These are phyloP conservation scores for Lynx canadensis DNA, from an alignment of 2,113 vertebrate genomes.

Conservation along the genomic window DNA sequence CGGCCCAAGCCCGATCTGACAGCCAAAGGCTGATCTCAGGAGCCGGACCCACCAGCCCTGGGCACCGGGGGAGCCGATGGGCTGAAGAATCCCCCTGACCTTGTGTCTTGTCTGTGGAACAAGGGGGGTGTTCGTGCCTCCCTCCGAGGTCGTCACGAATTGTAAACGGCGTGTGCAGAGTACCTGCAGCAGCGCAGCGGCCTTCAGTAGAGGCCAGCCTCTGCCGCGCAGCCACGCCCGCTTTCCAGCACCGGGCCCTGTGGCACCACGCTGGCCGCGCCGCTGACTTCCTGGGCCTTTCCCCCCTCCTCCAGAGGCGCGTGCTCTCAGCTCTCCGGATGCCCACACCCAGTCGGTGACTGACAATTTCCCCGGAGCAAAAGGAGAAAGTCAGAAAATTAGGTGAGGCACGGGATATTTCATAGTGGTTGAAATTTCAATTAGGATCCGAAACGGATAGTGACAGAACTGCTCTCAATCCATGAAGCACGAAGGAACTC, in stretches of 20 bases:
- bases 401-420: neutral
- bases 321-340: neutral
- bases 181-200: fast-evolving
- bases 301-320: neutral
- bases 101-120: neutral
- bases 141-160: neutral
- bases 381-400: neutral
- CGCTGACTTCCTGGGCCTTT: neutral
- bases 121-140: fast-evolving
- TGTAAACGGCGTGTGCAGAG: fast-evolving
- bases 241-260: fast-evolving
- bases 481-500: neutral
- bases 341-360: too few species aligned
- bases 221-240: fast-evolving
- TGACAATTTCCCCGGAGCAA: neutral
- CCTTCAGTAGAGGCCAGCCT: neutral
- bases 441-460: neutral
- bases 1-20: fast-evolving
- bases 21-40: too few species aligned
- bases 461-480: neutral
- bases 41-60: neutral
- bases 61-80: neutral
- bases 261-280: fast-evolving
- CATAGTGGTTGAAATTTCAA: neutral
- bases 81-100: fast-evolving